phyloP scores from a whole-genome alignment of 2,888 invertebrate species.

The Xanthia togata region DNA sequence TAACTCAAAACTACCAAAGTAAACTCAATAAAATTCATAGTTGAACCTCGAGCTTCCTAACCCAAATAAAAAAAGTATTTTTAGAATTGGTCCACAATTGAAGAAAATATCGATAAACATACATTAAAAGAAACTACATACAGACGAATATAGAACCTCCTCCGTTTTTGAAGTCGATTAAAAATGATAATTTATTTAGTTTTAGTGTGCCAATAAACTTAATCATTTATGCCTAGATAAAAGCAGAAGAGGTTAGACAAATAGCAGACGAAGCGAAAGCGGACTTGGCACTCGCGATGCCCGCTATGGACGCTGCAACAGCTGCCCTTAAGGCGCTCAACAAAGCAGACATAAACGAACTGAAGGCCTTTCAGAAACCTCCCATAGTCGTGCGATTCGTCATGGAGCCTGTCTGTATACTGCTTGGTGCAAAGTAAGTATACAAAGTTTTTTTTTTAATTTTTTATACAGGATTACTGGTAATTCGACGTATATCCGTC shows the following conservation, averaged over 20 bases:
- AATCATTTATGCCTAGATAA: slow-evolving; percentile 87
- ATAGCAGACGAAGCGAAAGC: slow-evolving; percentile 97
- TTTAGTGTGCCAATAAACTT: background rate
- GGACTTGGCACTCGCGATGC: slow-evolving; percentile 96
- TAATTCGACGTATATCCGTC: too few species aligned
- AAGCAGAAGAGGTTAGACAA: slow-evolving; percentile 95
- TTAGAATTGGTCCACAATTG: background rate
- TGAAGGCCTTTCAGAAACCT: slow-evolving; percentile 96
- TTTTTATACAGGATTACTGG: too few species aligned
- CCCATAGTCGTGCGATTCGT: slow-evolving; percentile 96
- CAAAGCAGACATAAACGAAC: slow-evolving; percentile 97
- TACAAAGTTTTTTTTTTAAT: too few species aligned
- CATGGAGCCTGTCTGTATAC: slow-evolving; percentile 97
- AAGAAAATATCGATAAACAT: too few species aligned
- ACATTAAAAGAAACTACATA: background rate
- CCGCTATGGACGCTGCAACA: slow-evolving; percentile 95
- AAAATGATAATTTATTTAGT: background rate
- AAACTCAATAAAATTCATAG: background rate
- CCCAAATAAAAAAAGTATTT: background rate
- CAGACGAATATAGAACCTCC: background rate
- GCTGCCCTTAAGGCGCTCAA: slow-evolving; percentile 96
- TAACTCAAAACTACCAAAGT: background rate
- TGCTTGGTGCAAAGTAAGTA: slow-evolving; percentile 94
- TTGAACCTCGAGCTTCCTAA: background rate
- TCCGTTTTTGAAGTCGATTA: background rate